phyloP scores from a whole-genome alignment of 2,797 vertebrate species.

The Sandelia bainsii region DNA sequence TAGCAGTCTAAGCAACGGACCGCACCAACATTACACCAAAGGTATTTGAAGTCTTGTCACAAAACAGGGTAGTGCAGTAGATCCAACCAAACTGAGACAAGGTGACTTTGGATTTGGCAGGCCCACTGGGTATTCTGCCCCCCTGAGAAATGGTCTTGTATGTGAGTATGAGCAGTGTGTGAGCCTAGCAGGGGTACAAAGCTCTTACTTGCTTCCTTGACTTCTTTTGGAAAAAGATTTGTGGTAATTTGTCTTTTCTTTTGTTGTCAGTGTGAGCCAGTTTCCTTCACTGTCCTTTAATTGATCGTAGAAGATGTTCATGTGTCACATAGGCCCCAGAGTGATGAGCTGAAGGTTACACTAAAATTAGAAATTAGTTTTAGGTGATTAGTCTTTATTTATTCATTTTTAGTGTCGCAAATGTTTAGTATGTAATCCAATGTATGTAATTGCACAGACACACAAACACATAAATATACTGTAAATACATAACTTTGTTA shows the following conservation, averaged over 20 bases:
- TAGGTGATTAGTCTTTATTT: background rate
- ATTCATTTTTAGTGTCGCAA: background rate
- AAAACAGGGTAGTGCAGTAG: conserved; percentile 46
- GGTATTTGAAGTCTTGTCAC: conserved; percentile 36
- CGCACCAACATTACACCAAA: conserved; percentile 18
- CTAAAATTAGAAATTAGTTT: background rate
- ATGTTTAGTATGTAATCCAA: background rate
- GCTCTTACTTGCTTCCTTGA: conserved; percentile 10
- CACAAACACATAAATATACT: too few relatives aligned
- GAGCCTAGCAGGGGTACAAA: conserved; percentile 20
- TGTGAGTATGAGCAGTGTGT: conserved; percentile 15
- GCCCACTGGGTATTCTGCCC: conserved; percentile 18
- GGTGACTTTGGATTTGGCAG: conserved; percentile 68
- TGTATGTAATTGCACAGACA: too few relatives aligned
- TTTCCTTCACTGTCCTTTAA: conserved; percentile 36
- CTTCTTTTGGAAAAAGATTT: conserved; percentile 36
- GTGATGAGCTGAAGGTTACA: conserved; percentile 3
- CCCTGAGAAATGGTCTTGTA: conserved; percentile 32
- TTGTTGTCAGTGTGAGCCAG: conserved; percentile 10
- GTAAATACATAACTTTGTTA: too few relatives aligned
- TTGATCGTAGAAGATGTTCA: conserved; percentile 17
- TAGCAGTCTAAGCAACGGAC: conserved; percentile 17
- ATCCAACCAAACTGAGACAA: conserved; percentile 50
- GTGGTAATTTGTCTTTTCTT: conserved; percentile 33
- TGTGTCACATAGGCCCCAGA: background rate